These are phyloP conservation scores for Ophioninae sp. DNA, from an alignment of 2,888 invertebrate genomes.

Conservation along the genomic window DNA sequence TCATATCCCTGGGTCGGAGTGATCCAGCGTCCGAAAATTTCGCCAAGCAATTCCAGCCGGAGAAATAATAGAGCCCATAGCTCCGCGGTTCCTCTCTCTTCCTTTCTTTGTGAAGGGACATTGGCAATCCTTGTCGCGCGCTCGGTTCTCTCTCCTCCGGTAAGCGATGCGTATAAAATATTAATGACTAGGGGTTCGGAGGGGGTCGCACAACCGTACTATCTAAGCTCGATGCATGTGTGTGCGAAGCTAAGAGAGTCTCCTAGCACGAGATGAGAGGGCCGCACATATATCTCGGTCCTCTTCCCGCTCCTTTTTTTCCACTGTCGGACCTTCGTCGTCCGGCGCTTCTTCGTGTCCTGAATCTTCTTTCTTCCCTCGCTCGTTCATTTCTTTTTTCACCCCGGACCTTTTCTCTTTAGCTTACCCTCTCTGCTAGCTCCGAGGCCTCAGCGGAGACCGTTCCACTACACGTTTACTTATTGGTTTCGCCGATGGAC, in stretches of 20 bases:
- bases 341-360: conserved; percentile 63
- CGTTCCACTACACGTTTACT: conserved; percentile 69
- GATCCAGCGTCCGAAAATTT: conserved; percentile 57
- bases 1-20: conserved; percentile 29
- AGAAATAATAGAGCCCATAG: conserved; percentile 55
- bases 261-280: conserved; percentile 64
- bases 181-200: conserved; percentile 73
- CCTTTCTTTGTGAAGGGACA: conserved; percentile 54
- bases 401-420: conserved; percentile 42
- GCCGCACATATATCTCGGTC: conserved; percentile 61
- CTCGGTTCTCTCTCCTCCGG: conserved; percentile 63
- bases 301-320: conserved; percentile 56
- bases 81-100: conserved; percentile 43
- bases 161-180: conserved; percentile 76
- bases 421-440: conserved; percentile 63
- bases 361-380: conserved; percentile 61
- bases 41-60: conserved; percentile 52
- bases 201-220: conserved; percentile 68
- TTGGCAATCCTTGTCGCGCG: conserved; percentile 72
- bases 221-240: conserved; percentile 45
- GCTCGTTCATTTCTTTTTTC: conserved; percentile 46
- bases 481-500: conserved; percentile 77
- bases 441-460: conserved; percentile 60
- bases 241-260: conserved; percentile 43
- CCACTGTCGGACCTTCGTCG: conserved; percentile 55